Percentiles rank a stretch among this genome's conserved stretches.
phyloP scores from a whole-genome alignment of 2,888 invertebrate genomes.

The Apamea sordens region DNA sequence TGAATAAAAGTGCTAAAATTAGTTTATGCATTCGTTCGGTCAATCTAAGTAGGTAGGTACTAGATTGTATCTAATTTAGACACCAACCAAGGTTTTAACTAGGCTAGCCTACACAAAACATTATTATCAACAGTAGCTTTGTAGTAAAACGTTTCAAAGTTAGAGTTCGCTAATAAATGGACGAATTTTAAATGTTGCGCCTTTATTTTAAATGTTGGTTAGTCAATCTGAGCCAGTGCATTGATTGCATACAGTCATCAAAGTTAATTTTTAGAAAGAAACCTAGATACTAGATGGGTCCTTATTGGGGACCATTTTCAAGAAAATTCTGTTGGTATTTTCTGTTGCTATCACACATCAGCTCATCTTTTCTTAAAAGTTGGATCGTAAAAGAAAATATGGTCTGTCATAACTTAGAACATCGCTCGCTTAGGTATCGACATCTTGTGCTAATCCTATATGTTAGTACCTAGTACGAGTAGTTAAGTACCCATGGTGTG shows the following conservation, averaged over 20 bases:
- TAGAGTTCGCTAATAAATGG: background rate
- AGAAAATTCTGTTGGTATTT: background rate
- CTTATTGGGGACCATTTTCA: no score
- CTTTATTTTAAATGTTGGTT: background rate
- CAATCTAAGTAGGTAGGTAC: background rate
- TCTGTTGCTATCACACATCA: slow-evolving; percentile 15
- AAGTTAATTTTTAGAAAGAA: background rate
- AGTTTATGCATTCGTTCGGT: background rate
- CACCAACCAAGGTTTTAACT: background rate
- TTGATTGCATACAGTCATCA: background rate
- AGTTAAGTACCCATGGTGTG: background rate
- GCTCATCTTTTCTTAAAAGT: slow-evolving; percentile 23
- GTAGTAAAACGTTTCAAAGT: background rate
- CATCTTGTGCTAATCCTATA: background rate
- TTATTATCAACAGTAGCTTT: background rate
- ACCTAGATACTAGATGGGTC: background rate
- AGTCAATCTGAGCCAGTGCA: background rate
- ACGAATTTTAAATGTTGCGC: background rate
- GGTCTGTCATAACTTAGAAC: slow-evolving; percentile 16
- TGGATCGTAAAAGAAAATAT: slow-evolving; percentile 30
- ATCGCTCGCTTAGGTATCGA: slow-evolving; percentile 5
- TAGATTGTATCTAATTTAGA: background rate
- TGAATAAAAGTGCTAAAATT: background rate
- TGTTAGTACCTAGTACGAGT: background rate
- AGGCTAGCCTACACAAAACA: background rate